Base-by-base conservation (phyloP, 2,888 invertebrate genomes). In the Caenorhabditis becei region DNA sequence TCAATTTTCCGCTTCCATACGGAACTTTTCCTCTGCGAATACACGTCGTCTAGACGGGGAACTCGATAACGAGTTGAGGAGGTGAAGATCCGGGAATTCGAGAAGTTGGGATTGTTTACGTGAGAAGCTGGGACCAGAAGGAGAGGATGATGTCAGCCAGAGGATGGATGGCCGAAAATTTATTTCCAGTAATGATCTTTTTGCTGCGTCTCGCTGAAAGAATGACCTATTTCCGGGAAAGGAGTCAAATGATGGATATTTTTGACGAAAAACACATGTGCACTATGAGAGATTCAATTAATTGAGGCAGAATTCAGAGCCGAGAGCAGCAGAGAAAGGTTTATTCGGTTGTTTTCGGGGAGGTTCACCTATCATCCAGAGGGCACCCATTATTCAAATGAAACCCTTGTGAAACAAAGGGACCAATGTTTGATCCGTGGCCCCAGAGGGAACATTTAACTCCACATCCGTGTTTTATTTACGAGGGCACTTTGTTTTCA, bases 241-340 rank as follows among this genome's bases (percentile, higher is more conserved):
- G 20, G 28, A 53, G 49, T 63, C 69, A 47, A 44, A 59, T 59
- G 69, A 58, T 44, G 35, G 44, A 63, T 53, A 71, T 62, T 71
- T 63, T 71, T 71, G 62, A 62, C 44, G 62, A 62, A 71, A 62
- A 62, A 63, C 71, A 54, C 53, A 61, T 67, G 62, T 66, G 61
- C 61, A 66, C 67, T 75, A 44, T 51, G 70, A 71, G 56, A 58
- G 74, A 65, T 65, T 66, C 74, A 74, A 74, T 66, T 65, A 65
- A 66, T 63, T 54, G 23, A 54, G 37, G 18, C 37, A 70, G 28
- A 59, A 28, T 47, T 18, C 35, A 11, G 20, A 23, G 26, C 5
- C 16, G 35, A 59, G 49, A 58, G 35, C 32, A 4, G 26, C 11
- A 47, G 58, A 69, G 70, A 67, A n/a, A 47, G 54, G 20, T 54